These are phyloP conservation scores for Zapornia atra DNA, from an alignment of 2,113 vertebrate species.

Conservation along the genomic window DNA sequence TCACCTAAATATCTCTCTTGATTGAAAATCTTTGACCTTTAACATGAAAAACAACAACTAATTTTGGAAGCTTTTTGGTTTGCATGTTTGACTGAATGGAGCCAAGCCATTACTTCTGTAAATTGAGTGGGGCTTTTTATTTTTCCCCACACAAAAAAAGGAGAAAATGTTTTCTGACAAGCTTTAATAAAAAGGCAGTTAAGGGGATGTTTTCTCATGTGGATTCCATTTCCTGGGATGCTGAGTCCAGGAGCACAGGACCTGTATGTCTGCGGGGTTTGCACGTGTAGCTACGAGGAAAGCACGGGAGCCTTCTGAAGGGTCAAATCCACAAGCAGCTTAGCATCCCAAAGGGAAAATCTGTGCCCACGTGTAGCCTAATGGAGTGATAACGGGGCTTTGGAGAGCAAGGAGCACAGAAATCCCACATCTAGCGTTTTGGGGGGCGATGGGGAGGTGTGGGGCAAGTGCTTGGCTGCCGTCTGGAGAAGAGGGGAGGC, in stretches of 20 bases:
- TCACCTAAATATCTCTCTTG: background rate
- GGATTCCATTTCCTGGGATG: slow-evolving; percentile 56
- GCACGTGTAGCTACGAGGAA: background rate
- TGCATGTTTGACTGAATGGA: background rate
- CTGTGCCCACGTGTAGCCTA: background rate
- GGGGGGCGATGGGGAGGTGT: background rate
- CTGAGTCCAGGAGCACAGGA: background rate
- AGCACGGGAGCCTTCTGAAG: background rate
- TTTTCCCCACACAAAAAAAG: background rate
- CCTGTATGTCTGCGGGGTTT: background rate
- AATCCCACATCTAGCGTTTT: background rate
- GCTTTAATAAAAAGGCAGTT: slow-evolving; percentile 44
- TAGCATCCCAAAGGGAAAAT: background rate
- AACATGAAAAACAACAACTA: background rate
- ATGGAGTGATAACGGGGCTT: background rate
- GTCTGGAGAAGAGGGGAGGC: background rate
- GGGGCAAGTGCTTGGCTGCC: background rate
- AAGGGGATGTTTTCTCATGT: slow-evolving; percentile 52
- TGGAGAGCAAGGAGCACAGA: background rate
- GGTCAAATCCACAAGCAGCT: background rate
- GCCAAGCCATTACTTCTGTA: background rate
- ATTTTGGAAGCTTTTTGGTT: background rate
- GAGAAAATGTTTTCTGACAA: background rate
- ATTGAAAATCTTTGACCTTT: slow-evolving; percentile 39
- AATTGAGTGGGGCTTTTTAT: background rate